phyloP scores from a whole-genome alignment of 1,140 invertebrate species.

The Drosophila subpulchrella region DNA sequence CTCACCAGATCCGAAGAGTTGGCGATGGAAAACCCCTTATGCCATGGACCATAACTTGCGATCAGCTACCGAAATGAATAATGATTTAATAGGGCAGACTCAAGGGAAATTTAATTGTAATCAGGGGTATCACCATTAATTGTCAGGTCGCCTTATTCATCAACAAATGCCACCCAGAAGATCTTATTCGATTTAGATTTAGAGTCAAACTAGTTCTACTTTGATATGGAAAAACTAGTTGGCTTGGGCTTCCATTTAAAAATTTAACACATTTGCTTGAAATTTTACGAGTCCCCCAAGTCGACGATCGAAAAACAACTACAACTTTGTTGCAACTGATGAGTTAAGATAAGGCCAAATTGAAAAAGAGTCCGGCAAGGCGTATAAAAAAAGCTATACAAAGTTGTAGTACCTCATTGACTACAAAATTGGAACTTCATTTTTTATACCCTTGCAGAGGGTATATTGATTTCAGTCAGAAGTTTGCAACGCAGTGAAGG shows the following conservation, averaged over 20 bases:
- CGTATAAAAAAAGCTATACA: background rate
- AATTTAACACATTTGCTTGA: conserved; percentile 46
- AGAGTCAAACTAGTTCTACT: background rate
- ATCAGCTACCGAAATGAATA: conserved; percentile 69
- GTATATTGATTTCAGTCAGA: too few species aligned
- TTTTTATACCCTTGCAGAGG: too few species aligned
- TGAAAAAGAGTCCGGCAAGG: conserved; percentile 21
- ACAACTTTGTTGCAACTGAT: conserved; percentile 46
- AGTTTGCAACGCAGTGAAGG: too few species aligned
- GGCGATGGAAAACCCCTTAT: conserved; percentile 12
- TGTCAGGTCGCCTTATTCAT: conserved; percentile 20
- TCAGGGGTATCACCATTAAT: conserved; percentile 54
- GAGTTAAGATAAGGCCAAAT: conserved; percentile 32
- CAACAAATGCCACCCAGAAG: conserved; percentile 56
- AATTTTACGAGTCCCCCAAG: conserved; percentile 42
- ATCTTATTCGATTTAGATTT: conserved; percentile 9
- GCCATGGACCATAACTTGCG: conserved; percentile 37
- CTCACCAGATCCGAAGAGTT: conserved; percentile 24
- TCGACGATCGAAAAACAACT: conserved; percentile 29
- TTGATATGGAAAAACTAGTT: conserved; percentile 12
- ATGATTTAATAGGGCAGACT: conserved; percentile 51
- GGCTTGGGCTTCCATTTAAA: conserved; percentile 20
- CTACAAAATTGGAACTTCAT: background rate
- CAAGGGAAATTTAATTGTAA: conserved; percentile 65
- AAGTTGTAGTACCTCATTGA: background rate